Evolutionary conservation across 1,140 invertebrate species (phyloP).

Genomic region (Ceratosolen solmsi): DNA sequence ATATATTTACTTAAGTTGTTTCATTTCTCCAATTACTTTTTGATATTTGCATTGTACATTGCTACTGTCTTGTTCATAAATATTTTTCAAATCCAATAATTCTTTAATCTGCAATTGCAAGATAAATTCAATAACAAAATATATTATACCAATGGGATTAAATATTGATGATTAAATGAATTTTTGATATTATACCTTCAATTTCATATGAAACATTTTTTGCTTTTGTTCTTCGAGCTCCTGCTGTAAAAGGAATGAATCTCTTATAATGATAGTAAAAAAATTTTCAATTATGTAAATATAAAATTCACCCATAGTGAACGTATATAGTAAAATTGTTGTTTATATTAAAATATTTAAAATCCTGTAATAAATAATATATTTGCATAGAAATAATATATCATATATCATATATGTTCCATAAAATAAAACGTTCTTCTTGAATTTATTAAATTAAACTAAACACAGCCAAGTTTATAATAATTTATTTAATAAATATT

Average conservation of each 20-base stretch:
- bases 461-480: constrained; percentile 1
- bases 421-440: too few relatives aligned
- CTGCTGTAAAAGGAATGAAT: constrained; percentile 61
- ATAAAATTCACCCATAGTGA: too few relatives aligned
- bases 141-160: not conserved
- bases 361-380: too few relatives aligned
- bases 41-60: constrained; percentile 54
- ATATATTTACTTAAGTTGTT: constrained; percentile 55
- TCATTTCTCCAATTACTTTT: constrained; percentile 57
- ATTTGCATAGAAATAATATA: too few relatives aligned
- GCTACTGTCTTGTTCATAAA: constrained; percentile 54
- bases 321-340: too few relatives aligned
- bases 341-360: too few relatives aligned
- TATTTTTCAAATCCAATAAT: constrained; percentile 54
- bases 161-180: not conserved
- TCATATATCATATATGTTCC: too few relatives aligned
- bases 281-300: too few relatives aligned
- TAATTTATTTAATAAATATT: constrained; percentile 33
- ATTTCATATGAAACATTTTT: constrained; percentile 54
- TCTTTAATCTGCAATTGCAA: constrained; percentile 55
- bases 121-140: constrained; percentile 23
- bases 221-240: constrained; percentile 57
- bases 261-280: too few relatives aligned
- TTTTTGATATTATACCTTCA: constrained; percentile 60
- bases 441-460: constrained; percentile 13